Conservation (phyloP, 1,140 invertebrate genomes). For the Thalassaphorura encarpata region DNA sequence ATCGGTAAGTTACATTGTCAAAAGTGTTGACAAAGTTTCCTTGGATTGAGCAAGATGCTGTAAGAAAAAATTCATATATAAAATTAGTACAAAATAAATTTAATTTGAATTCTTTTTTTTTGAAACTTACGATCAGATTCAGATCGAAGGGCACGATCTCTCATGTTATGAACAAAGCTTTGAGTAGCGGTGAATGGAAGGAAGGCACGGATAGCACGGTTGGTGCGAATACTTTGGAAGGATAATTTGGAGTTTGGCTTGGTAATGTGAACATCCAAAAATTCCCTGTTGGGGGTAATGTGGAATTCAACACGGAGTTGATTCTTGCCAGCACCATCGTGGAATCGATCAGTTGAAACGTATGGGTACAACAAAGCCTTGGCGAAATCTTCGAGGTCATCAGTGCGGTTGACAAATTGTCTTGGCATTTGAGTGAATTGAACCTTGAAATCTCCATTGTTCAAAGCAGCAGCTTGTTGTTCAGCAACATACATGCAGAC, state of each 20-base stretch:
- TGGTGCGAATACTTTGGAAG: constrained; percentile 18
- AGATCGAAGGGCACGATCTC: constrained; percentile 7
- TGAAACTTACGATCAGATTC: constrained; percentile 7
- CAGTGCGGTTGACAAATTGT: constrained; percentile 13
- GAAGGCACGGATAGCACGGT: constrained; percentile 7
- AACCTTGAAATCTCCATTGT: constrained; percentile 12
- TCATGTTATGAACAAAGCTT: constrained; percentile 14
- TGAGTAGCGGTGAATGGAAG: constrained; percentile 27
- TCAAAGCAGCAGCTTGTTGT: constrained; percentile 28
- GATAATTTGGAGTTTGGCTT: constrained; percentile 4
- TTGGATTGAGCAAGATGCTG: constrained; percentile 20
- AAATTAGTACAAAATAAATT: too few species aligned
- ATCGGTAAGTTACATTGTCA: constrained; percentile 27
- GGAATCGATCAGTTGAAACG: constrained; percentile 1
- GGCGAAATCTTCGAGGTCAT: background rate
- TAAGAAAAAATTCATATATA: too few species aligned
- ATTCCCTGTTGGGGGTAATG: constrained; percentile 20
- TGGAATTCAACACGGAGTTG: background rate
- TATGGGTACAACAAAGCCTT: constrained; percentile 8
- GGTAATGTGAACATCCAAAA: constrained; percentile 12
- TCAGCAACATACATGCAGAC: constrained; percentile 18
- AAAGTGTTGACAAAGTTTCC: constrained; percentile 23
- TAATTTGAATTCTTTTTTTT: too few species aligned
- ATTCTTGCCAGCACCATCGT: background rate
- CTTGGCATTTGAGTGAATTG: constrained; percentile 15